Evolutionary conservation across 2,888 invertebrate genomes (phyloP).

Genomic region (Lacanobia wlatinum): DNA sequence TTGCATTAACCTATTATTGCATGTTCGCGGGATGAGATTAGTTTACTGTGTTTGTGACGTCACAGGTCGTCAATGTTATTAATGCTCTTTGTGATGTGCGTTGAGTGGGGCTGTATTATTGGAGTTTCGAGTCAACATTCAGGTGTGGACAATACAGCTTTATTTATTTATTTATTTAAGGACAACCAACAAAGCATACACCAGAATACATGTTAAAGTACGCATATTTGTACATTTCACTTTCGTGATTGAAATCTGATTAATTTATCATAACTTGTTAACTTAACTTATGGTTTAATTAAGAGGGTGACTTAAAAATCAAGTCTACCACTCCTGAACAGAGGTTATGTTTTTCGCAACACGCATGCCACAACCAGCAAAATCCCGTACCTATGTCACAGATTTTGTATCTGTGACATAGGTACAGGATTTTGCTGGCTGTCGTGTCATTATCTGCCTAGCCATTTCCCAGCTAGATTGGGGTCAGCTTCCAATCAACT

Average conservation of each 20-base stretch:
- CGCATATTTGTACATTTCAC: no score
- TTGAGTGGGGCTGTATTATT: not conserved
- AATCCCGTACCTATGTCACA: no score
- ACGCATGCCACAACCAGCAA: no score
- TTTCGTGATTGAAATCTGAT: not conserved
- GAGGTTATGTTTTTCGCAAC: not conserved
- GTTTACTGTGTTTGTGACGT: conserved; percentile 46
- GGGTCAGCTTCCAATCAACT: no score
- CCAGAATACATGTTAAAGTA: no score
- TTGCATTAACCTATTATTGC: conserved; percentile 61
- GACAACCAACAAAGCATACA: no score
- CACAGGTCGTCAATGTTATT: conserved; percentile 36
- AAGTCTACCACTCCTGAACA: not conserved
- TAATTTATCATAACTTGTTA: no score
- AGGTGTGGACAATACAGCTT: not conserved
- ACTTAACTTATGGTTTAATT: not conserved
- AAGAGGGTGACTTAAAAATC: not conserved
- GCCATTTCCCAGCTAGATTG: no score
- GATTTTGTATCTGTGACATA: no score
- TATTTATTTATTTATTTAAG: no score
- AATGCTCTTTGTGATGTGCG: conserved; percentile 41
- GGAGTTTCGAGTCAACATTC: not conserved
- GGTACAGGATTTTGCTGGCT: no score
- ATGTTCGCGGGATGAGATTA: conserved; percentile 50
- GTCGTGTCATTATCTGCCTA: no score